These are phyloP conservation scores for Triops cancriformis DNA, from an alignment of 1,140 invertebrate species.

Conservation along the genomic window DNA sequence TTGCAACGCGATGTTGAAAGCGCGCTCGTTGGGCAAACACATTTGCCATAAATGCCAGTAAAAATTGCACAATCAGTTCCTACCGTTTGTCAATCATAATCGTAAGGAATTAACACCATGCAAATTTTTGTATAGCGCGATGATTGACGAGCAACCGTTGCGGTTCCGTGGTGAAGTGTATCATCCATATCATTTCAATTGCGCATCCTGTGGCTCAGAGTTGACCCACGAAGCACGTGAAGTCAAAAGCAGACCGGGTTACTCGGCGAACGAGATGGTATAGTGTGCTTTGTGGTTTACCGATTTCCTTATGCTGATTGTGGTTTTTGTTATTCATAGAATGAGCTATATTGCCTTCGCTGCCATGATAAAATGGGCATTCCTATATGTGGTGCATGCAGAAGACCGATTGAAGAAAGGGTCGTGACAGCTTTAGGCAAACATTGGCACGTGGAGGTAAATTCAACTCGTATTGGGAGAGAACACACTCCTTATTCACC, in stretches of 20 bases:
- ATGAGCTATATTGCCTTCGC: conserved; percentile 91
- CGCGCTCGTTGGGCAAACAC: conserved; percentile 88
- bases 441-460: conserved; percentile 95
- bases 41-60: conserved; percentile 99
- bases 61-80: conserved; percentile 36
- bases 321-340: conserved; percentile 50
- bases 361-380: conserved; percentile 99
- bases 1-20: conserved; percentile 93
- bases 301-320: not conserved
- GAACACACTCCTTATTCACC: too few relatives aligned
- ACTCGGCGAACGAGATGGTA: conserved; percentile 77
- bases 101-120: not conserved
- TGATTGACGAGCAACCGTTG: conserved; percentile 94
- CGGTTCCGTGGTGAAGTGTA: conserved; percentile 94
- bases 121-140: conserved; percentile 55
- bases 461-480: conserved; percentile 12
- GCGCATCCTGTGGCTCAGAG: conserved; percentile 78
- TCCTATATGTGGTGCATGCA: conserved; percentile 93
- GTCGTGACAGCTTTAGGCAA: conserved; percentile 96
- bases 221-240: conserved; percentile 65
- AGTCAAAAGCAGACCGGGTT: conserved; percentile 79
- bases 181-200: conserved; percentile 99
- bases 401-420: conserved; percentile 90
- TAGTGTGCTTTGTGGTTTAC: conserved; percentile 11
- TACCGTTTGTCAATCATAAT: conserved; percentile 32